Evolutionary conservation across 2,113 vertebrate species (phyloP), one percentile per base, ranked within the genome.

Genomic region (Cyprinus carpio): DNA sequence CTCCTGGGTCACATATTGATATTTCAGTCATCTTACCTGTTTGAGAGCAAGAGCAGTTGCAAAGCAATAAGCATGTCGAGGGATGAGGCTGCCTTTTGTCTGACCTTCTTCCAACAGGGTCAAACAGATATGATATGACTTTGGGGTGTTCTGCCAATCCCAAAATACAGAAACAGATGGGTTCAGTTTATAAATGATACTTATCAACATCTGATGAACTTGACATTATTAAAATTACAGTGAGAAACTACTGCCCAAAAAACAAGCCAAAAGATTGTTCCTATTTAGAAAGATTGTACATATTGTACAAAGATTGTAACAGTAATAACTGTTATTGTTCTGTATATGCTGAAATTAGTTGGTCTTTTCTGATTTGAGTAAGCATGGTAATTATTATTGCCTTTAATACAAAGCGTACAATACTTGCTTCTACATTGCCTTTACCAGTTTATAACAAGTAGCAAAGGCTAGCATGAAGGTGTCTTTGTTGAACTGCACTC

Each of bases 391-490:
- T 13, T 43, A 10, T 40, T 43, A 72, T 1, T 43, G 34, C 6
- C 23, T 43, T 74, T 43, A 74, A 43, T 43, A 25, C 23, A 27
- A 62, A 18, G 23, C 64, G 16, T 13, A 23, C 29, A 34, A 78
- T 37, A 43, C 23, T 43, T 40, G 56, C 56, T 43, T 27, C 23
- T 80, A 76, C 83, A 60, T 31, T 4, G 54, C 9, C 80, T 91
- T 94, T 94, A 97, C 97, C 94, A 98, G 80, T 92, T 97, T 98
- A 92, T 98, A 99, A 93, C 96, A 98, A 91, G 94, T 92, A 34
- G 93, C 97, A 91, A 90, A 93, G 27, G 95, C 96, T 88, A 99
- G 93, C 0, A 89, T 86, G n/a, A 95, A 92, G 12, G 96, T 98
- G 80, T 97, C 95, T 90, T 89, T 95, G 87, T 82, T 97, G 91